Conservation (phyloP, 2,888 invertebrate species). For the Chironomus riparius region DNA sequence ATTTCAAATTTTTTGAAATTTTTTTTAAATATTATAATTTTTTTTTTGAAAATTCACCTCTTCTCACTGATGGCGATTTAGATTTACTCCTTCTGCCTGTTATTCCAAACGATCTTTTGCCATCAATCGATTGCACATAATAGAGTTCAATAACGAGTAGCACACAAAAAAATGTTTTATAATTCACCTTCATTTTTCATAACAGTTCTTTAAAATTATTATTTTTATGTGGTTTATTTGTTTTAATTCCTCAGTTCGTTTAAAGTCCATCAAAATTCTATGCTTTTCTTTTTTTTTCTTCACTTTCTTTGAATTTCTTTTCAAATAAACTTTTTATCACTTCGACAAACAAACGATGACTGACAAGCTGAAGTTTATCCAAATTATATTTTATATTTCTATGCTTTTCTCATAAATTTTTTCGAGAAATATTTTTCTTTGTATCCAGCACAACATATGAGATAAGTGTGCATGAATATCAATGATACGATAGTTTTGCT, state of each 20-base stretch:
- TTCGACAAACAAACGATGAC: slow-evolving; percentile 2
- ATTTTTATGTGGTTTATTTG: not conserved
- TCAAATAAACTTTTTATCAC: slow-evolving; percentile 6
- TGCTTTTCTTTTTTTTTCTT: not conserved
- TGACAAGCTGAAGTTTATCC: not conserved
- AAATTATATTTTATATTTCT: slow-evolving; percentile 21
- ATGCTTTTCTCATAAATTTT: not conserved
- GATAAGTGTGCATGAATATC: not conserved
- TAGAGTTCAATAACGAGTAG: slow-evolving; percentile 1
- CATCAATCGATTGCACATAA: not conserved
- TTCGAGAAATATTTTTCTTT: not conserved
- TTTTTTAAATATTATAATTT: too few relatives aligned
- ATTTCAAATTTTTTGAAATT: too few relatives aligned
- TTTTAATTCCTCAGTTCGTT: not conserved
- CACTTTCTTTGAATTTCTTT: not conserved
- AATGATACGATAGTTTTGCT: too few relatives aligned
- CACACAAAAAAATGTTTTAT: not conserved
- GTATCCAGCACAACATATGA: not conserved
- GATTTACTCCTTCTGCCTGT: slow-evolving; percentile 3
- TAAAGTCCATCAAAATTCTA: not conserved
- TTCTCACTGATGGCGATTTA: slow-evolving; percentile 13
- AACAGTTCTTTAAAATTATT: not conserved
- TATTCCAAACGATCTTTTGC: slow-evolving; percentile 10
- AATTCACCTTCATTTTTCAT: slow-evolving; percentile 11
- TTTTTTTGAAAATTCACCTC: not conserved